A percentile compares a stretch with the other conserved stretches of the same genome.
Evolutionary conservation across 2,888 invertebrate species (phyloP).

Genomic region (Drosophila neotestacea): DNA sequence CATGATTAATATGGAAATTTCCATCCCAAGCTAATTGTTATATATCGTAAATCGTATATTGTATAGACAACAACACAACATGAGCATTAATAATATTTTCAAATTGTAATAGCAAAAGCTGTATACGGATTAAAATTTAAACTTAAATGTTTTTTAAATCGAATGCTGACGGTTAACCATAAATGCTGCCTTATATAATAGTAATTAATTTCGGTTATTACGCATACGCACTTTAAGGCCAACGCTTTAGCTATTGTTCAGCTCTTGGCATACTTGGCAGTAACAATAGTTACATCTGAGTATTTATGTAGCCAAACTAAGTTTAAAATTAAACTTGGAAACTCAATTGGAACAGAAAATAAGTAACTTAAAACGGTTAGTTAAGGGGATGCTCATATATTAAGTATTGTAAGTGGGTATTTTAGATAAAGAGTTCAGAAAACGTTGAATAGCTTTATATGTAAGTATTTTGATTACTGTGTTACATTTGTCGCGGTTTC

Average conservation of each 20-base stretch:
- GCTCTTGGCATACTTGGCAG: conserved; percentile 22
- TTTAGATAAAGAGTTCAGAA: conserved; percentile 56
- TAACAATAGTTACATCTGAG: conserved; percentile 13
- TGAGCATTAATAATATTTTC: conserved; percentile 52
- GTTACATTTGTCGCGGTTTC: conserved; percentile 62
- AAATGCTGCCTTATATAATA: conserved; percentile 28
- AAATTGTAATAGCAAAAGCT: conserved; percentile 47
- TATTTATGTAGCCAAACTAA: conserved; percentile 21
- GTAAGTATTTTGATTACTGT: conserved; percentile 59
- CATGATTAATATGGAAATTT: conserved; percentile 22
- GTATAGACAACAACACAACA: conserved; percentile 57
- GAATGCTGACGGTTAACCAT: conserved; percentile 19
- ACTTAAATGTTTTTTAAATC: conserved; percentile 5
- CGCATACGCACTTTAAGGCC: conserved; percentile 51
- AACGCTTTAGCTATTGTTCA: conserved; percentile 20
- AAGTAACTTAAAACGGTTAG: conserved; percentile 42
- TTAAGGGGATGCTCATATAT: conserved; percentile 60
- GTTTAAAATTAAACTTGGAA: conserved; percentile 16
- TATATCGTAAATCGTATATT: conserved; percentile 40
- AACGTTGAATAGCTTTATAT: conserved; percentile 53
- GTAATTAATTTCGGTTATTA: conserved; percentile 25
- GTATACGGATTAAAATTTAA: conserved; percentile 16
- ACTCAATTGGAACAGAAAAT: conserved; percentile 35
- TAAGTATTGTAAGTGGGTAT: conserved; percentile 56
- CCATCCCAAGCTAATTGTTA: conserved; percentile 57